A percentile compares a stretch with the other conserved stretches of the same genome.
Conservation (phyloP, 2,797 vertebrate genomes). For the Eospalax fontanierii region DNA sequence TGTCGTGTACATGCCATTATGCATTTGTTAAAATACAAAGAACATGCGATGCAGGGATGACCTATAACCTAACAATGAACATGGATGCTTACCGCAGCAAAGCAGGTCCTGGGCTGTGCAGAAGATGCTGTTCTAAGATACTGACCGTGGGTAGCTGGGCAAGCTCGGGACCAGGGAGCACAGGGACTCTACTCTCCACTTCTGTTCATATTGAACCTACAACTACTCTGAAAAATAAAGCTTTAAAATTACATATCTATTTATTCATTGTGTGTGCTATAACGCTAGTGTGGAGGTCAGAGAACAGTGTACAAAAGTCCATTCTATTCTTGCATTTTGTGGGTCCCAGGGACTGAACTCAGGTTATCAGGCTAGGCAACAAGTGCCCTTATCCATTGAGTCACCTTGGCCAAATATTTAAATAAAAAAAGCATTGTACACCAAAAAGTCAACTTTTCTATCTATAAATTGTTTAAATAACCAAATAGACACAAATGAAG, state of each 20-base stretch:
- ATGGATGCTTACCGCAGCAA: not conserved
- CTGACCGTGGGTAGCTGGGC: too few species aligned
- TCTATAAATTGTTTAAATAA: not conserved
- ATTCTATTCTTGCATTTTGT: not conserved
- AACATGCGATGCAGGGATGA: not conserved
- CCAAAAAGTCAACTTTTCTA: not conserved
- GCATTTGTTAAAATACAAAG: not conserved
- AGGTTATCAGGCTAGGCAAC: not conserved
- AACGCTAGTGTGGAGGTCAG: not conserved
- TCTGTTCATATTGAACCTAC: conserved; percentile 1
- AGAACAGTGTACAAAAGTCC: not conserved
- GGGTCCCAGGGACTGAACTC: not conserved
- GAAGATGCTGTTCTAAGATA: not conserved
- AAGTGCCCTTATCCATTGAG: not conserved
- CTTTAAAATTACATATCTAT: not conserved
- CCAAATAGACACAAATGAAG: too few species aligned
- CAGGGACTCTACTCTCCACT: not conserved
- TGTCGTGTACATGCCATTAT: not conserved
- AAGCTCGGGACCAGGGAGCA: too few species aligned
- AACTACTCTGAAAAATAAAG: not conserved
- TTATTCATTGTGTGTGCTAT: not conserved
- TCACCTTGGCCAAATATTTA: not conserved
- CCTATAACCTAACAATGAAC: not conserved
- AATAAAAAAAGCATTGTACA: not conserved
- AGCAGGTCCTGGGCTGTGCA: not conserved